Evolutionary conservation across 2,888 invertebrate genomes (phyloP).

Genomic region (Caradrina clavipalpis): DNA sequence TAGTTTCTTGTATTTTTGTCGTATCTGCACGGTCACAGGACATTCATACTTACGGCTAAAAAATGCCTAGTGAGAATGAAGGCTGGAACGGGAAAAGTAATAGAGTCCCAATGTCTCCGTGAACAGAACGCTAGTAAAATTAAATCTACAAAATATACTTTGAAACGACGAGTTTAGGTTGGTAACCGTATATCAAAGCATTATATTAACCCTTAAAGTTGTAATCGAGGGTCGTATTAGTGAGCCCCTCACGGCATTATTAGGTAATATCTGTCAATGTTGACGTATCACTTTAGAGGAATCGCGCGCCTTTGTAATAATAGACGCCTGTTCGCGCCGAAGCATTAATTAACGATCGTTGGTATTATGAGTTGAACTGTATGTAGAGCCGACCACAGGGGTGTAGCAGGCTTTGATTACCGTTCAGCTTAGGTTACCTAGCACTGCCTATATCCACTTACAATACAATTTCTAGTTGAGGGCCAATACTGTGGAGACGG

Average conservation of each 20-base stretch:
- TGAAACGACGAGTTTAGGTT: conserved; percentile 17
- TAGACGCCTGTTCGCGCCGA: conserved; percentile 18
- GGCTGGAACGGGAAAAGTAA: neutral
- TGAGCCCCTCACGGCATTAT: conserved; percentile 32
- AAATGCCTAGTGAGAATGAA: no score
- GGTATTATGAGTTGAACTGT: conserved; percentile 24
- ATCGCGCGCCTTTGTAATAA: conserved; percentile 34
- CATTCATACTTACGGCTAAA: no score
- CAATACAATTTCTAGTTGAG: conserved; percentile 2
- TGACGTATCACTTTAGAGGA: conserved; percentile 33
- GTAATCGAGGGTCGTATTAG: conserved; percentile 50
- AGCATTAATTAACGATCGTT: conserved; percentile 47
- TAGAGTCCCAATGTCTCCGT: neutral
- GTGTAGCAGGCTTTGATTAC: conserved; percentile 37
- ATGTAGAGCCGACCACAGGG: conserved; percentile 18
- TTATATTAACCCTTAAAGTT: conserved; percentile 42
- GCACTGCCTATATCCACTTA: neutral
- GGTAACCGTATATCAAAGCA: conserved; percentile 27
- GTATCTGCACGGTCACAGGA: no score
- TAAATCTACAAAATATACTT: conserved; percentile 19
- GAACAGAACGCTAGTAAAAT: conserved; percentile 9
- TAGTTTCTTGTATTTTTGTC: no score
- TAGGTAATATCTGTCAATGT: conserved; percentile 54
- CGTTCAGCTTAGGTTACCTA: conserved; percentile 12
- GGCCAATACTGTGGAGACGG: neutral